phyloP scores from a whole-genome alignment of 2,113 vertebrate species.

The Misgurnus anguillicaudatus region DNA sequence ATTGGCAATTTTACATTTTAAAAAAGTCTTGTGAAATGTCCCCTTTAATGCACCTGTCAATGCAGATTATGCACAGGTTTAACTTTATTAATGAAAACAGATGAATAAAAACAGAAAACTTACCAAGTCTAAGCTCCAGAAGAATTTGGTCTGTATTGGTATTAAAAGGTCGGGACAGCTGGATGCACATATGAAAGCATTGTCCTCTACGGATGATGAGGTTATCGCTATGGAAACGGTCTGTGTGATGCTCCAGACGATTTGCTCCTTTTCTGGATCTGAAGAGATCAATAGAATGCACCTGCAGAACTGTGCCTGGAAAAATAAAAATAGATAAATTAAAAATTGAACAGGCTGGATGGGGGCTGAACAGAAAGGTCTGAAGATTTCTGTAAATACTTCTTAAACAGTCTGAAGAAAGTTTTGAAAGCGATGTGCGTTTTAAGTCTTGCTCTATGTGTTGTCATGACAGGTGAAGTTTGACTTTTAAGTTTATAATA shows the following conservation, averaged over 20 bases:
- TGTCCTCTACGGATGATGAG: conserved; percentile 82
- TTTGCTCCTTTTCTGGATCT: conserved; percentile 65
- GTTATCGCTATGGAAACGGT: conserved; percentile 72
- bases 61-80: not conserved
- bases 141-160: conserved; percentile 68
- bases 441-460: too few relatives aligned
- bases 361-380: too few relatives aligned
- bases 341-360: not conserved
- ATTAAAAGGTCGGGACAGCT: conserved; percentile 73
- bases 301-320: conserved; percentile 19
- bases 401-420: too few relatives aligned
- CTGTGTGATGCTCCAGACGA: conserved; percentile 76
- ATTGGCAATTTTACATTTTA: too few relatives aligned
- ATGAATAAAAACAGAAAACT: conserved; percentile 12
- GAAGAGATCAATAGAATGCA: conserved; percentile 76
- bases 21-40: too few relatives aligned
- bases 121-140: conserved; percentile 79
- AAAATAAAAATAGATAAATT: not conserved
- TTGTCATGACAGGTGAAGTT: too few relatives aligned
- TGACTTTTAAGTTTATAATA: too few relatives aligned
- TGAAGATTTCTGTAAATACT: too few relatives aligned
- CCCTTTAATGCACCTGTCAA: too few relatives aligned
- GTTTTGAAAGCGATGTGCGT: too few relatives aligned
- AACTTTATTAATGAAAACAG: not conserved
- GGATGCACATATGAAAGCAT: conserved; percentile 75